Evolutionary conservation across 2,888 invertebrate genomes (phyloP).

Genomic region (Hoplodrina blanda): DNA sequence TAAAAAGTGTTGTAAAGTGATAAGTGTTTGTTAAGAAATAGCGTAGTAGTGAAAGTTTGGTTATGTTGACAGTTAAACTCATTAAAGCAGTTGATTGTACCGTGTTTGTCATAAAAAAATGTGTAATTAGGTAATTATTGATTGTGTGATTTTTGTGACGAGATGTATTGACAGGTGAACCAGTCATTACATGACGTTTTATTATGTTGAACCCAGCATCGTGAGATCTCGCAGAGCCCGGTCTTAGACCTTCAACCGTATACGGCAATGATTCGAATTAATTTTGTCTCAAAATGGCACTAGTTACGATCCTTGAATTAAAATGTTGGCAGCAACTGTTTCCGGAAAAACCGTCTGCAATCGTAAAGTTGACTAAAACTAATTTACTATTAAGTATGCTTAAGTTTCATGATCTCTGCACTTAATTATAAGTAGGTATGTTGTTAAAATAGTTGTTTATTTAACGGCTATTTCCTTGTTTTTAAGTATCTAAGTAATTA

Average conservation of each 20-base stretch:
- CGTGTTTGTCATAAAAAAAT: constrained; percentile 44
- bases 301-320: constrained; percentile 41
- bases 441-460: constrained; percentile 8
- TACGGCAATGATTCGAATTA: constrained; percentile 59
- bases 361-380: constrained; percentile 42
- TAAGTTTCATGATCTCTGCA: constrained; percentile 36
- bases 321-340: constrained; percentile 40
- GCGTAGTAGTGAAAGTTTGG: constrained; percentile 80
- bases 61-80: constrained; percentile 81
- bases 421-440: constrained; percentile 14
- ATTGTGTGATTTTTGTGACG: constrained; percentile 23
- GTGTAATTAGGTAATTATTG: constrained; percentile 58
- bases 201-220: constrained; percentile 63
- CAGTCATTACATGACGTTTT: constrained; percentile 17
- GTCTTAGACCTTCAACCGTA: constrained; percentile 68
- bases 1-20: constrained; percentile 53
- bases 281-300: constrained; percentile 52
- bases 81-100: constrained; percentile 55
- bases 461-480: background rate
- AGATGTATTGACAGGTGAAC: constrained; percentile 19
- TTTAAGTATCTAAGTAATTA: background rate
- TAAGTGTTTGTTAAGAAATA: constrained; percentile 40
- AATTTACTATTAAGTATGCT: constrained; percentile 30
- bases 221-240: constrained; percentile 70
- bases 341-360: constrained; percentile 30